A percentile compares a stretch with the other conserved stretches of the same genome.
Conservation (phyloP, 92 coral and sea anemone genomes). For the Palythoa grandiflora region DNA sequence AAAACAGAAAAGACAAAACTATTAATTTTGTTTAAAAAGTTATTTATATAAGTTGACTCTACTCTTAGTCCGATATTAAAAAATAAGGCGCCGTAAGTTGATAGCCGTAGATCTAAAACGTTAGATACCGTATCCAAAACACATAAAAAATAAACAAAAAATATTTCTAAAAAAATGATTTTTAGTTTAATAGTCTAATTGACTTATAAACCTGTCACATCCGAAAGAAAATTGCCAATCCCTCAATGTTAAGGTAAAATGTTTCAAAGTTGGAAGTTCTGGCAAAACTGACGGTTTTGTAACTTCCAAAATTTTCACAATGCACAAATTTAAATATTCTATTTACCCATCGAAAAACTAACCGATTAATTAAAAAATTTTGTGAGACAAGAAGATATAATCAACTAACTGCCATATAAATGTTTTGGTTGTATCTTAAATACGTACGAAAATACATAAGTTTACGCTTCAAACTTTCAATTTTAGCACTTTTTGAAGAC, state of each 20-base stretch:
- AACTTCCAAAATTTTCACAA: too few relatives aligned
- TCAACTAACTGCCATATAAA: neutral
- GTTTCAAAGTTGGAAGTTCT: too few relatives aligned
- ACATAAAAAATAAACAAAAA: neutral
- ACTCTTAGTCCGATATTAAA: neutral
- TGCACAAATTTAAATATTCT: too few relatives aligned
- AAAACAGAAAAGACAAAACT: neutral
- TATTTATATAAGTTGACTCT: neutral
- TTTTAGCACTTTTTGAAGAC: conserved; percentile 10
- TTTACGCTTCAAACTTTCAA: conserved; percentile 9
- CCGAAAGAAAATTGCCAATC: neutral
- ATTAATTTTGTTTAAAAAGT: too few relatives aligned
- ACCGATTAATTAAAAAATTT: too few relatives aligned
- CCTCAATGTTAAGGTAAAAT: neutral
- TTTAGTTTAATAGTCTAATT: neutral
- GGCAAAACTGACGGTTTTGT: too few relatives aligned
- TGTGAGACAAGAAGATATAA: neutral
- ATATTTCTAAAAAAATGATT: neutral
- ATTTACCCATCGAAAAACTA: too few relatives aligned
- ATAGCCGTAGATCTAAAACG: neutral
- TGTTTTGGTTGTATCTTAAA: conserved; percentile 2
- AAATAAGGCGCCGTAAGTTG: neutral
- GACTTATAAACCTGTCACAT: neutral
- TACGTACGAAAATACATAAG: conserved; percentile 1
- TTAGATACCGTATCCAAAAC: neutral